phyloP scores from a whole-genome alignment of 2,797 vertebrate genomes.

The Typhlichthys eigenmanni region DNA sequence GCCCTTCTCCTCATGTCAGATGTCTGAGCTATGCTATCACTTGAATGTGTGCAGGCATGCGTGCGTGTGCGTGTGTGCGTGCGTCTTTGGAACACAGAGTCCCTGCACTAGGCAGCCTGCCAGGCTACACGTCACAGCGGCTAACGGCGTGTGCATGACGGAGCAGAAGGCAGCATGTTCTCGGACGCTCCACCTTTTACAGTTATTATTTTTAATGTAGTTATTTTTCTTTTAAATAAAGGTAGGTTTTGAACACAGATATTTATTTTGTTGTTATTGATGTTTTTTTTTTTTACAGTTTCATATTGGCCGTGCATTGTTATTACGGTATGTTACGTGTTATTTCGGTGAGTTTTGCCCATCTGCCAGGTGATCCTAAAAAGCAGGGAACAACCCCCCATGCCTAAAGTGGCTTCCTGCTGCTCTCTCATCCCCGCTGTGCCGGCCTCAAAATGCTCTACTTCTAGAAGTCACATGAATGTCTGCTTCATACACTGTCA shows the following conservation, averaged over 20 bases:
- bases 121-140: constrained; percentile 32
- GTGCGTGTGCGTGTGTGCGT: constrained; percentile 10
- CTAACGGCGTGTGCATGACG: constrained; percentile 31
- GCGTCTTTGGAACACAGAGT: constrained; percentile 50
- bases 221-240: neutral
- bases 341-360: neutral
- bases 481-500: neutral
- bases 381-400: neutral
- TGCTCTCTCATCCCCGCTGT: neutral
- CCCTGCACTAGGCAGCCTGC: constrained; percentile 39
- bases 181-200: constrained; percentile 5
- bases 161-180: constrained; percentile 25
- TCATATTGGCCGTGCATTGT: neutral
- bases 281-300: constrained; percentile 1
- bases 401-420: neutral
- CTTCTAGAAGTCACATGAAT: neutral
- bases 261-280: neutral
- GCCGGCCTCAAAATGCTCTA: constrained; percentile 13
- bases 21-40: too few relatives aligned
- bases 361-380: neutral
- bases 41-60: neutral
- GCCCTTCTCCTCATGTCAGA: too few relatives aligned
- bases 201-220: neutral
- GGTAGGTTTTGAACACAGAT: constrained; percentile 4
- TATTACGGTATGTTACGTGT: too few relatives aligned